phyloP scores from a whole-genome alignment of 1,140 invertebrate genomes.

The Palaemon carinicauda region DNA sequence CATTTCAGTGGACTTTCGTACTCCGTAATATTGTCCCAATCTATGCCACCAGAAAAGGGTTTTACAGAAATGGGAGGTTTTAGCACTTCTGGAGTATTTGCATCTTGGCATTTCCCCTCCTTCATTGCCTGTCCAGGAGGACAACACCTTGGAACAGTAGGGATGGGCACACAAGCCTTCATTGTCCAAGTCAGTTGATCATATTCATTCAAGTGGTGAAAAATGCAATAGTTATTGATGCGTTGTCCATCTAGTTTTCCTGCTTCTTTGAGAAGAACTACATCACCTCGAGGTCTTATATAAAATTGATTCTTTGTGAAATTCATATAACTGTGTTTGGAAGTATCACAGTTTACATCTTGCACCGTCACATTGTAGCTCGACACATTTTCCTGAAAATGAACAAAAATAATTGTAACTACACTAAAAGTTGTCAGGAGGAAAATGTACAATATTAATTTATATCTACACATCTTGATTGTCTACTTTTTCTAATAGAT shows the following conservation, averaged over 20 bases:
- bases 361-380: too few species aligned
- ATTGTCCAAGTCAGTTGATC: not conserved
- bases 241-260: not conserved
- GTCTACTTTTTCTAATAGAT: too few species aligned
- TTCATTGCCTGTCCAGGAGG: not conserved
- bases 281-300: not conserved
- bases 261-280: not conserved
- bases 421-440: not conserved
- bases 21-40: not conserved
- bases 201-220: not conserved
- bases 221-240: not conserved
- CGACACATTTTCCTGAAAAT: too few species aligned
- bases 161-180: not conserved
- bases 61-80: not conserved
- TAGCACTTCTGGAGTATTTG: not conserved
- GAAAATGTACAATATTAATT: too few species aligned
- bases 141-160: not conserved
- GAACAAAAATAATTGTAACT: too few species aligned
- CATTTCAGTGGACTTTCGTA: not conserved
- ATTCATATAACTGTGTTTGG: too few species aligned
- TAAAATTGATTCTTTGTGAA: not conserved
- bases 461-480: too few species aligned
- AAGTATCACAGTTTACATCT: too few species aligned
- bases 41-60: not conserved
- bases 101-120: not conserved